These are phyloP conservation scores for Myotis brandtii DNA, from an alignment of 2,113 vertebrate species.

Conservation along the genomic window DNA sequence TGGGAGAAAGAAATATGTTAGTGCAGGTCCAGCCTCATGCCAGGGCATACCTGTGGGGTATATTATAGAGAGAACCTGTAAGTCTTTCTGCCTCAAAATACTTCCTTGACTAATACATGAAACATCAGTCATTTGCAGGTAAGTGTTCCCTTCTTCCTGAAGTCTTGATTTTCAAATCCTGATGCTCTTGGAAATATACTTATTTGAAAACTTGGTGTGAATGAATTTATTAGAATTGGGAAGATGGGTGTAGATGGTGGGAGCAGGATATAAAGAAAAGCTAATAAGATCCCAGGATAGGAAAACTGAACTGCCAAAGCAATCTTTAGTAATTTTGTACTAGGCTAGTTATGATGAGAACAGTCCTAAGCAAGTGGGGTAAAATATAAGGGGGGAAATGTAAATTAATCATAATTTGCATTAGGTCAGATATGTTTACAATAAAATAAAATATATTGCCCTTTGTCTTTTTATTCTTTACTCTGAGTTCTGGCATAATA, in stretches of 20 bases:
- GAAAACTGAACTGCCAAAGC: background rate
- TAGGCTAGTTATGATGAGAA: background rate
- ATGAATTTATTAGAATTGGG: background rate
- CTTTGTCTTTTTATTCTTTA: constrained; percentile 39
- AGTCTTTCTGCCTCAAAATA: background rate
- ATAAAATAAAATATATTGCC: background rate
- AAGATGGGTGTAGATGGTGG: background rate
- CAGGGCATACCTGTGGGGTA: background rate
- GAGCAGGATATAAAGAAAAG: background rate
- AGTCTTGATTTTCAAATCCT: constrained; percentile 28
- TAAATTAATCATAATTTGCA: constrained; percentile 31
- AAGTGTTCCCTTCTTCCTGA: constrained; percentile 38
- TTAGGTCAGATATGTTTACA: background rate
- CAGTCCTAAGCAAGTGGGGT: background rate
- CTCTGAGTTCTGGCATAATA: background rate
- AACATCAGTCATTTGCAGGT: background rate
- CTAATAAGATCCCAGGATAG: background rate
- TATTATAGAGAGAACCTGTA: background rate
- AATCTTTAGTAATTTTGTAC: background rate
- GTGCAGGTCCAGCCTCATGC: background rate
- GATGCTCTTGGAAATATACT: background rate
- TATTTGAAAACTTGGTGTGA: background rate
- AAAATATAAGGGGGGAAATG: background rate
- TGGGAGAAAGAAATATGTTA: background rate
- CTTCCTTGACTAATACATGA: background rate